These are phyloP conservation scores for Hyalella azteca DNA, from an alignment of 2,888 invertebrate species.

Conservation along the genomic window DNA sequence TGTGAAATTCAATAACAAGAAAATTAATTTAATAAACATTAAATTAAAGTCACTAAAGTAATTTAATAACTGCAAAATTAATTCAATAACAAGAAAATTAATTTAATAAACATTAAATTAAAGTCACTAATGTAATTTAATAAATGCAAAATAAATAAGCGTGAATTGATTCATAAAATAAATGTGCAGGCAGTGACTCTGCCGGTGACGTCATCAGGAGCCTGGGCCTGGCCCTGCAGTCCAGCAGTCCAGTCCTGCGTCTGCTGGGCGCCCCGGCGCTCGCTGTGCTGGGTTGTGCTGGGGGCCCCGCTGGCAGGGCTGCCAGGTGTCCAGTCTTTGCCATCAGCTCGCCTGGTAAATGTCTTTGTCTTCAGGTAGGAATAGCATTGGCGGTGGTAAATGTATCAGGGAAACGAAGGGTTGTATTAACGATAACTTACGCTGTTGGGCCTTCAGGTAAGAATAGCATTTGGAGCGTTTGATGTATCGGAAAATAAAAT, in stretches of 20 bases:
- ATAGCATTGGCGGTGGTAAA: neutral
- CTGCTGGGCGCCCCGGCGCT: slow-evolving; percentile 46
- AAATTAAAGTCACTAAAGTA: too few relatives aligned
- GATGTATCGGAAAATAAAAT: neutral
- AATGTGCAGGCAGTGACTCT: neutral
- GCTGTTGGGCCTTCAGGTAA: neutral
- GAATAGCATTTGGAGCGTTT: neutral
- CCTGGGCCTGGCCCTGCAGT: slow-evolving; percentile 43
- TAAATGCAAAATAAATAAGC: too few relatives aligned
- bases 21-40: too few relatives aligned
- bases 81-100: too few relatives aligned
- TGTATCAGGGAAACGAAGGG: neutral
- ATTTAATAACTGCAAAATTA: too few relatives aligned
- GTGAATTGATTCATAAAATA: too few relatives aligned
- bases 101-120: too few relatives aligned
- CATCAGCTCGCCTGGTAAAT: slow-evolving; percentile 53
- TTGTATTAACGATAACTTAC: neutral
- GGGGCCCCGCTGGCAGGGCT: slow-evolving; percentile 37
- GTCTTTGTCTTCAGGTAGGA: neutral
- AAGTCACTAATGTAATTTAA: too few relatives aligned
- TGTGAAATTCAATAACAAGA: too few relatives aligned
- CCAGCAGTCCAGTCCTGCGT: slow-evolving; percentile 42
- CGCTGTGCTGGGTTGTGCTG: slow-evolving; percentile 37
- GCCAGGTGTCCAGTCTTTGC: slow-evolving; percentile 45
- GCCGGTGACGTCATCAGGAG: slow-evolving; percentile 39